phyloP scores from a whole-genome alignment of 2,888 invertebrate genomes.

The Micoletzkya japonica region DNA sequence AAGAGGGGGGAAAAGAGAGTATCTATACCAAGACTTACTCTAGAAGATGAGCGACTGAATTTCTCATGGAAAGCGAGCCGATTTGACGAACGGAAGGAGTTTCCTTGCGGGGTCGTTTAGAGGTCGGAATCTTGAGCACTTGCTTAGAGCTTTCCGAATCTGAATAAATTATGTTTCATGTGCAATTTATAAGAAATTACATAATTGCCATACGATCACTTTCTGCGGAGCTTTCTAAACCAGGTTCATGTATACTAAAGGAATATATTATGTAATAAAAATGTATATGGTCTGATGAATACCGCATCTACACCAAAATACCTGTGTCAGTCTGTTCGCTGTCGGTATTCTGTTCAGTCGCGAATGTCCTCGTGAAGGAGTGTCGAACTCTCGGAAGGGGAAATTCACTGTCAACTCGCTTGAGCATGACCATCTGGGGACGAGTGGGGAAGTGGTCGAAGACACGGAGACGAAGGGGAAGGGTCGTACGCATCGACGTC shows the following conservation, averaged over 20 bases:
- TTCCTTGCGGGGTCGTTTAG: slow-evolving; percentile 11
- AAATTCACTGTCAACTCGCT: slow-evolving; percentile 74
- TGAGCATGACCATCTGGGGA: slow-evolving; percentile 81
- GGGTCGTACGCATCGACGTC: slow-evolving; percentile 91
- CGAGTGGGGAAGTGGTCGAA: slow-evolving; percentile 95
- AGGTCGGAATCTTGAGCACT: slow-evolving; percentile 16
- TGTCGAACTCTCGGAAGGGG: slow-evolving; percentile 78
- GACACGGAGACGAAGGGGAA: slow-evolving; percentile 89
- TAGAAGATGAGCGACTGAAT: slow-evolving; percentile 40
- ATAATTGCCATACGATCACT: background rate
- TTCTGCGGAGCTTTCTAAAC: too few relatives aligned
- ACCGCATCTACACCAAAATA: slow-evolving; percentile 44
- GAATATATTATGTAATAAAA: background rate
- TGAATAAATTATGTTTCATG: background rate
- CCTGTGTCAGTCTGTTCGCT: slow-evolving; percentile 66
- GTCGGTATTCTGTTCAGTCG: slow-evolving; percentile 77
- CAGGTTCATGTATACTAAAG: too few relatives aligned
- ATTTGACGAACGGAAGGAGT: slow-evolving; percentile 42
- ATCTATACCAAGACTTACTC: slow-evolving; percentile 37
- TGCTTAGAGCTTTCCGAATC: slow-evolving; percentile 22
- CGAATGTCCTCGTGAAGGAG: slow-evolving; percentile 97
- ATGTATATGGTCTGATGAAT: background rate
- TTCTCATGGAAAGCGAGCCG: slow-evolving; percentile 41
- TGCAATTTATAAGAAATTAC: background rate
- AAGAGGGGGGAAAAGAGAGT: background rate